These are phyloP conservation scores for Microcebus murinus DNA, from an alignment of 2,113 vertebrate species.

Conservation along the genomic window DNA sequence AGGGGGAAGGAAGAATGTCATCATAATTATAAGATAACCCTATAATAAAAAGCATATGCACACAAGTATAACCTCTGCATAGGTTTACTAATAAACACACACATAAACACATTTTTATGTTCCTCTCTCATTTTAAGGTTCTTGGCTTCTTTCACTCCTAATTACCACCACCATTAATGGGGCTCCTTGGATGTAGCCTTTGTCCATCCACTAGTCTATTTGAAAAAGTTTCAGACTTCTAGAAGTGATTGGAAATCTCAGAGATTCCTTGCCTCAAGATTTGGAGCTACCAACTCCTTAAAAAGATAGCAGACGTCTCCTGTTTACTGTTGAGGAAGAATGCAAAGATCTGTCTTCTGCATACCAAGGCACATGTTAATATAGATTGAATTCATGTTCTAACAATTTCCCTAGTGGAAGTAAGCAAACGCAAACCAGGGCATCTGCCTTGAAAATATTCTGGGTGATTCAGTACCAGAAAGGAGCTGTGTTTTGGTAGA, in stretches of 20 bases:
- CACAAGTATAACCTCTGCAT: neutral
- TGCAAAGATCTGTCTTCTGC: neutral
- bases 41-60: neutral
- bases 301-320: neutral
- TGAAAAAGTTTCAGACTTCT: conserved; percentile 3
- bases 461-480: neutral
- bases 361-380: neutral
- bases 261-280: neutral
- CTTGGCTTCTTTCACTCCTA: neutral
- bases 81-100: neutral
- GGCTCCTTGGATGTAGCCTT: neutral
- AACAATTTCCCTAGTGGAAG: neutral
- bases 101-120: neutral
- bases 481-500: neutral
- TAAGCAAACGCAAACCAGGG: neutral
- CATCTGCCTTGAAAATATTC: neutral
- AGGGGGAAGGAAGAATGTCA: neutral
- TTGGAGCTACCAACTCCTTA: neutral
- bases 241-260: neutral
- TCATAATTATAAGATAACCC: neutral
- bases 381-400: neutral
- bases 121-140: neutral
- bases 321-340: neutral
- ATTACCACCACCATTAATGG: neutral
- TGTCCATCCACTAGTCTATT: neutral